Evolutionary conservation across 2,888 invertebrate species (phyloP).

Genomic region (Orthosia incerta): DNA sequence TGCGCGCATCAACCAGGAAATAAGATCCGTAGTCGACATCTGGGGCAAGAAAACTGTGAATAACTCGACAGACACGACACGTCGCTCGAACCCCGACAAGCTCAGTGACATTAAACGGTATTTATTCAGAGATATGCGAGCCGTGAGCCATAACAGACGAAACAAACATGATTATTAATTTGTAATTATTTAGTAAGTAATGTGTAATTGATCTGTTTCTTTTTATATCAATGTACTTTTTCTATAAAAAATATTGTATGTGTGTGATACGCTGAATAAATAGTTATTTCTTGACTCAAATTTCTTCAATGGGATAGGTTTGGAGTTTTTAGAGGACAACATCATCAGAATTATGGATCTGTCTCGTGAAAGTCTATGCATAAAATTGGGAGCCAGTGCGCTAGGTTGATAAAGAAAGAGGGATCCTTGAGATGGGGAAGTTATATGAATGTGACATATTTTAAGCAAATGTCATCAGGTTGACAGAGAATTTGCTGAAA

Average conservation of each 20-base stretch:
- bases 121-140: slow-evolving; percentile 72
- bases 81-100: slow-evolving; percentile 28
- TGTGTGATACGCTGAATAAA: slow-evolving; percentile 2
- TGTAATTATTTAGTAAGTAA: not conserved
- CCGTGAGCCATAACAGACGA: slow-evolving; percentile 78
- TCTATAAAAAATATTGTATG: slow-evolving; percentile 20
- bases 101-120: slow-evolving; percentile 72
- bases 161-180: slow-evolving; percentile 33
- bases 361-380: not conserved
- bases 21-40: slow-evolving; percentile 84
- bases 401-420: too few species aligned
- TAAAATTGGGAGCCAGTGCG: not conserved
- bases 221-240: slow-evolving; percentile 30
- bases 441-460: too few species aligned
- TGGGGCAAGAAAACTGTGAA: slow-evolving; percentile 76
- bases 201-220: slow-evolving; percentile 9
- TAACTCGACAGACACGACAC: slow-evolving; percentile 12
- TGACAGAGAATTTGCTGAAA: too few species aligned
- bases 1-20: slow-evolving; percentile 80
- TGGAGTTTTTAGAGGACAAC: too few species aligned
- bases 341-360: not conserved
- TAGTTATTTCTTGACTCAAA: not conserved
- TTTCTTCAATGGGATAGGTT: too few species aligned
- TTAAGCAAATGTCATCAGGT: too few species aligned
- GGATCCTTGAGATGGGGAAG: too few species aligned